phyloP scores from a whole-genome alignment of 2,888 invertebrate species.

The Gymnocheta viridis region DNA sequence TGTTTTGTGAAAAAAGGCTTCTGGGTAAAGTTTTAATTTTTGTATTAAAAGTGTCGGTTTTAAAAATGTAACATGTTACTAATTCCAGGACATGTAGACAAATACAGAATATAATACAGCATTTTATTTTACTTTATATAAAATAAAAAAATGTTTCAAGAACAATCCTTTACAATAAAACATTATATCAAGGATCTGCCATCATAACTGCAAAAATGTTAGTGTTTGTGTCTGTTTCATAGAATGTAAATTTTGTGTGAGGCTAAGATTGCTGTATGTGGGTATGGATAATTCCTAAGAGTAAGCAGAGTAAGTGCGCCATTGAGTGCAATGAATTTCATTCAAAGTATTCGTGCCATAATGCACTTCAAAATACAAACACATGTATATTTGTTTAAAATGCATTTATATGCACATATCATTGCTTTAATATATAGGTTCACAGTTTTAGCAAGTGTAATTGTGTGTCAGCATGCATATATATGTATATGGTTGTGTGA shows the following conservation, averaged over 20 bases:
- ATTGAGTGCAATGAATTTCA: slow-evolving; percentile 49
- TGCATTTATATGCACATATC: slow-evolving; percentile 27
- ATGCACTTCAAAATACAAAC: slow-evolving; percentile 25
- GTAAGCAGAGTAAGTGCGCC: slow-evolving; percentile 22
- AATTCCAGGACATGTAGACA: too few relatives aligned
- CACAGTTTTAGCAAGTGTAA: slow-evolving; percentile 15
- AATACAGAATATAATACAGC: too few relatives aligned
- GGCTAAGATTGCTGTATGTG: slow-evolving; percentile 3
- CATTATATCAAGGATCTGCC: slow-evolving; percentile 1
- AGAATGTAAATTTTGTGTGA: background rate
- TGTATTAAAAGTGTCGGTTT: too few relatives aligned
- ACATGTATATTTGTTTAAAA: slow-evolving; percentile 9
- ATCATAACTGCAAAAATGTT: background rate
- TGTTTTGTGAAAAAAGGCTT: too few relatives aligned
- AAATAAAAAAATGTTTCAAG: background rate
- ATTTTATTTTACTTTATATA: background rate
- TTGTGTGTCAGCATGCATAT: slow-evolving; percentile 11
- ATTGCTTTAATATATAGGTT: slow-evolving; percentile 21
- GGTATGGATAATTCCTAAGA: slow-evolving; percentile 34
- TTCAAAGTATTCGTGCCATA: slow-evolving; percentile 13
- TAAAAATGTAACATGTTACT: too few relatives aligned
- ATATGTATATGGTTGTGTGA: slow-evolving; percentile 16
- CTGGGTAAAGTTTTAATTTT: too few relatives aligned
- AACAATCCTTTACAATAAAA: background rate
- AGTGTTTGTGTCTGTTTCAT: background rate